Evolutionary conservation across 2,888 invertebrate species (phyloP), one percentile per base, ranked within the genome.

Genomic region (Ophion obscuratus): DNA sequence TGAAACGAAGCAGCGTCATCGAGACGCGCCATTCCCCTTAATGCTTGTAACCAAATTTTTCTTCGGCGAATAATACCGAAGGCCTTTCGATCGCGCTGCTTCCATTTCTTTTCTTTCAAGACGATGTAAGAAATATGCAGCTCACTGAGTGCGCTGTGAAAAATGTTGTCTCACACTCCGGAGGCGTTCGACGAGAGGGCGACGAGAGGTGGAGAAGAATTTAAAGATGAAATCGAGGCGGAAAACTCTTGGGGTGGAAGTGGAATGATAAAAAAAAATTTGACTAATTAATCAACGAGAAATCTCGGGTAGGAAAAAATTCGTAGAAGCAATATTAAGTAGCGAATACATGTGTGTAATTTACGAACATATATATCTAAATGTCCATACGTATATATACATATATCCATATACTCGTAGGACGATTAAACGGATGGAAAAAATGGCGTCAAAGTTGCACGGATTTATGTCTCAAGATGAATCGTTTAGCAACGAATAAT

Each of bases 321-420:
- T 91, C 90, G 88, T 91, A 91, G 91, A 91, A 92, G 92, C 91
- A 91, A 91, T 92, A 91, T 83, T 86, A 87, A 84, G 80, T 87
- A 74, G 73, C 67, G 61, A 67, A 79, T 76, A 76, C 64, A 66
- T 57, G 61, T 73, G 64, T 61, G 31, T 82, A 68, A 70, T 59
- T 74, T 81, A 87, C 40, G 64, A 67, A 85, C 66, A 62, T 61
- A 78, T 81, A 83, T 77, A 75, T 53, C 53, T 11, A 17, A 53
- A 53, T 53, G 14, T 53, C 14, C 53, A 53, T 53, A 17, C 14
- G 20, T 44, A 83, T 84, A 70, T 57, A 71, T 62, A 84, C 86
- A 87, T 36, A 77, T 74, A 47, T 67, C 82, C 76, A 47, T 40
- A 76, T 71, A 74, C 67, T 75, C 77, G 74, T 86, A 82, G 67